A percentile compares a stretch with the other conserved stretches of the same genome.
These are phyloP conservation scores for Drosophila cognata DNA, from an alignment of 2,888 invertebrate species.

Conservation along the genomic window DNA sequence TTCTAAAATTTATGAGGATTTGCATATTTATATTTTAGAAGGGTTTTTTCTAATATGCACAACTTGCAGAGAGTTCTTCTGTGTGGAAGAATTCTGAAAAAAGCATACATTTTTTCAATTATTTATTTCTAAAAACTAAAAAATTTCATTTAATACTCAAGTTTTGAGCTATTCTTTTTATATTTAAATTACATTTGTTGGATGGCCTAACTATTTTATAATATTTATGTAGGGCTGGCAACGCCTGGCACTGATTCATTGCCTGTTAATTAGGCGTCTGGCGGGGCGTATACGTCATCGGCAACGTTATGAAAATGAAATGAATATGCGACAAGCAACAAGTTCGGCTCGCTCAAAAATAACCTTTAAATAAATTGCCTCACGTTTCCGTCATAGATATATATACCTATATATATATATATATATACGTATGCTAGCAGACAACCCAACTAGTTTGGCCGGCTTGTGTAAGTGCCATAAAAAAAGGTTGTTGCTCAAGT, in stretches of 20 bases:
- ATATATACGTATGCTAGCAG: conserved; percentile 9
- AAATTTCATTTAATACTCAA: not conserved
- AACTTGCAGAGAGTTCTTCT: not conserved
- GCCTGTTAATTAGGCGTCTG: conserved; percentile 61
- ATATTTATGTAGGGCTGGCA: conserved; percentile 36
- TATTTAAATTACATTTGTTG: not conserved
- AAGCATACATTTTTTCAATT: too few species aligned
- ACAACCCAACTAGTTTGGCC: conserved; percentile 64
- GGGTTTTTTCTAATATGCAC: not conserved
- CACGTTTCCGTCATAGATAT: conserved; percentile 72
- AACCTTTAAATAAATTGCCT: conserved; percentile 80
- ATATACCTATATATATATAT: conserved; percentile 30
- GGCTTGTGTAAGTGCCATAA: conserved; percentile 51
- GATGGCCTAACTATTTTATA: conserved; percentile 16
- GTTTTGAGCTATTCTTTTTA: not conserved
- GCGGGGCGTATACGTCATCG: conserved; percentile 70
- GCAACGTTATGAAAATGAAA: conserved; percentile 61
- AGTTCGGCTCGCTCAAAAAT: conserved; percentile 66
- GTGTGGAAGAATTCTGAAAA: not conserved
- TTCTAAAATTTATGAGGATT: not conserved
- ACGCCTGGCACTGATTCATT: conserved; percentile 58
- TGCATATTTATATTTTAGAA: not conserved
- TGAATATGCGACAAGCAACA: conserved; percentile 71
- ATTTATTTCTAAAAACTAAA: not conserved
- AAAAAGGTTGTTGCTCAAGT: conserved; percentile 75